Evolutionary conservation across 2,113 vertebrate genomes (phyloP).

Genomic region (Lutjanus erythropterus): DNA sequence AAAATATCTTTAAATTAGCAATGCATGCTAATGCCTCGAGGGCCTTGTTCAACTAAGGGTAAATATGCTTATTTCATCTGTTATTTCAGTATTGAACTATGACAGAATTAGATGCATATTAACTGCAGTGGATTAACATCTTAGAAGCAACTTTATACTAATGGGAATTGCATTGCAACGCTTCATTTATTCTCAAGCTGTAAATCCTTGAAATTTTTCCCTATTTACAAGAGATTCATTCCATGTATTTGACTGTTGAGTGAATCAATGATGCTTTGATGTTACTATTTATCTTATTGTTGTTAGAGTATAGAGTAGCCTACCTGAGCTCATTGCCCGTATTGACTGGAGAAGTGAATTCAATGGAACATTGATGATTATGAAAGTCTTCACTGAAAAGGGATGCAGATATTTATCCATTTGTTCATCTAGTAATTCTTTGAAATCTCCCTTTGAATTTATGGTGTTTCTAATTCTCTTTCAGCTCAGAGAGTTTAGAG

Average conservation of each 20-base stretch:
- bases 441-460: neutral
- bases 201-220: neutral
- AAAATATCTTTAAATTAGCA: neutral
- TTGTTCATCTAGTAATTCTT: neutral
- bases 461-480: neutral
- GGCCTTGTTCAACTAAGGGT: neutral
- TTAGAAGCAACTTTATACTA: neutral
- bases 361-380: neutral
- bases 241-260: rapidly evolving
- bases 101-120: neutral
- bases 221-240: neutral
- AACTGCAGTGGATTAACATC: neutral
- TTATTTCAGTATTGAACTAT: neutral
- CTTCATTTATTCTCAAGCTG: neutral
- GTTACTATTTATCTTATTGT: neutral
- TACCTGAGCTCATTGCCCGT: neutral
- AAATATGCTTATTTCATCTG: neutral
- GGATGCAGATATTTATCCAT: neutral
- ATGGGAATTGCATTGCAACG: neutral
- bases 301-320: too few species aligned
- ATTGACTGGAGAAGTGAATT: neutral
- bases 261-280: neutral
- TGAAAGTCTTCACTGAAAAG: slow-evolving; percentile 1
- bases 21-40: neutral
- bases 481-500: neutral